Evolutionary conservation across 2,113 vertebrate species (phyloP).

Genomic region (Nannospalax galili): DNA sequence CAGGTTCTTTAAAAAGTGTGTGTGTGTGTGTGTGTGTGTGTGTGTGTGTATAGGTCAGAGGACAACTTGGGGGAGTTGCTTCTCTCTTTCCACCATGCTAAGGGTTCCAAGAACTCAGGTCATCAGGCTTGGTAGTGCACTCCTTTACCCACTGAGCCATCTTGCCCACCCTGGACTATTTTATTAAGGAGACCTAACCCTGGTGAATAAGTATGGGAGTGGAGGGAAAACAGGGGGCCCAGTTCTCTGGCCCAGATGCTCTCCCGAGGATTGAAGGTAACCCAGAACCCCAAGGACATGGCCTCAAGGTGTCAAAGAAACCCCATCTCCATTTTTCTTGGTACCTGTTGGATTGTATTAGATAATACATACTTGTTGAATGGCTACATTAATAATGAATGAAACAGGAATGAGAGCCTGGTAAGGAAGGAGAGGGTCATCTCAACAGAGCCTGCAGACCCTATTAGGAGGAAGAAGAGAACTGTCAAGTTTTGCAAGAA

Average conservation of each 20-base stretch:
- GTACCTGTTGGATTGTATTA: background rate
- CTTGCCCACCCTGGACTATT: background rate
- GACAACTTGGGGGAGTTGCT: background rate
- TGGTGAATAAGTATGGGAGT: background rate
- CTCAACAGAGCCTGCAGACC: background rate
- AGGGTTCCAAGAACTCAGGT: background rate
- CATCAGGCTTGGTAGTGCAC: too few species aligned
- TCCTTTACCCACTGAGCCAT: background rate
- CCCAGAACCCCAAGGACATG: background rate
- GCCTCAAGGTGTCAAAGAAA: background rate
- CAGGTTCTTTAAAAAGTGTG: background rate
- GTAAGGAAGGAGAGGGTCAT: background rate
- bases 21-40: background rate
- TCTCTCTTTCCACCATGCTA: background rate
- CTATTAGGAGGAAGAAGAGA: too few species aligned
- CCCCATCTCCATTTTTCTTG: background rate
- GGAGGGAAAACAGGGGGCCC: background rate
- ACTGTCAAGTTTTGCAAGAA: background rate
- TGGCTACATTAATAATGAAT: background rate
- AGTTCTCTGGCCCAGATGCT: background rate
- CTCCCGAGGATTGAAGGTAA: background rate
- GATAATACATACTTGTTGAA: background rate
- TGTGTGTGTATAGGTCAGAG: background rate
- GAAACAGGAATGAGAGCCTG: background rate
- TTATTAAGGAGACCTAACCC: background rate